Base-by-base conservation (phyloP, 2,888 invertebrate species). In the Ligdia adustata region DNA sequence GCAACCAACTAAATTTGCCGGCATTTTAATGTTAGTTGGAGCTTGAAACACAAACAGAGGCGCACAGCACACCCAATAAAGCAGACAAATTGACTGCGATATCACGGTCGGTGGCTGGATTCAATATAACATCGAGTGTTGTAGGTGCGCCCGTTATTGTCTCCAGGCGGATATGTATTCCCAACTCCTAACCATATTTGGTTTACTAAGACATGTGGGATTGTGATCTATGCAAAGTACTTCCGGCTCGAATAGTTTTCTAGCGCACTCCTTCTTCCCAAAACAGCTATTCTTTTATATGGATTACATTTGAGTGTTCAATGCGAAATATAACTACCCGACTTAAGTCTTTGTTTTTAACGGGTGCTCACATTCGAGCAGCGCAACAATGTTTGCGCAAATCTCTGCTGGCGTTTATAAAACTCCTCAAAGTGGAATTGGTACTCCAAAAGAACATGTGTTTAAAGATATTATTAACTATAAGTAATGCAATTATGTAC, bases 71-170 rank as follows among this genome's bases (percentile, higher is more conserved):
- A 80, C 72, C 77, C 80, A 79, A 85, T 85, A 81, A 80, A 82
- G 79, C 79, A 76, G 75, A 77, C 80, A 82, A 85, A 86, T 82
- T 76, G 79, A 79, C 83, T 82, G 81, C 73, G 74, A 82, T 82
- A 79, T 75, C 67, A 67, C 69, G 67, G 60, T 66, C 68, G 62
- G 72, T 66, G 64, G 66, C 68, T 69, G 68, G 69, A 77, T 81
- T 78, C 79, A 80, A 82, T 82, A 79, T 70, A 66, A 58, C 62
- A 69, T 65, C 66, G 61, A 66, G 60, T 52, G 56, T 50, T 64
- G 62, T 69, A 79, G 82, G 81, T 72, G 81, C 64, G 82, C 72
- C 77, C 57, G 50, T 67, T 75, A 80, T 82, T 81, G 82, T 83
- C 75, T 76, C 77, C 71, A 75, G 60, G 73, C 76, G 80, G 79